Conservation (phyloP, 2,797 vertebrate genomes). For the Bradypus variegatus region DNA sequence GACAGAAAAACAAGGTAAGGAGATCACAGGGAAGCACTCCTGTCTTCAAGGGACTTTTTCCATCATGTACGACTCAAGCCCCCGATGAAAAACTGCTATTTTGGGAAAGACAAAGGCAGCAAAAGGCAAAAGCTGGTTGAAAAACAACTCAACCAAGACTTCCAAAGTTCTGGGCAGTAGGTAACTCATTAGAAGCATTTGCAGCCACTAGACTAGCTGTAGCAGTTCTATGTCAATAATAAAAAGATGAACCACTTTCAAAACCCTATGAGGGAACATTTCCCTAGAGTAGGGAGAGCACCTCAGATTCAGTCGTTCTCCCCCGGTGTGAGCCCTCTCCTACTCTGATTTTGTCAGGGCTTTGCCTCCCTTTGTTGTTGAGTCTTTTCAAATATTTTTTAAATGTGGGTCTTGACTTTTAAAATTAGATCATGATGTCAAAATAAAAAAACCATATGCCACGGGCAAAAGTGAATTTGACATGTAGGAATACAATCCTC, state of each 20-base stretch:
- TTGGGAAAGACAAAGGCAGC: background rate
- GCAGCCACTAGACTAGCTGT: background rate
- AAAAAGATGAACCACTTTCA: background rate
- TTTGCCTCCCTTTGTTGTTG: background rate
- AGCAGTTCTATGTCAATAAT: background rate
- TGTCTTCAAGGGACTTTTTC: background rate
- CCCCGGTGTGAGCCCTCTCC: background rate
- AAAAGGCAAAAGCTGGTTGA: background rate
- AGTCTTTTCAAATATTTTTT: background rate
- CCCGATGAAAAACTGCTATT: too few species aligned
- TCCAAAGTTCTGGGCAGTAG: accelerated
- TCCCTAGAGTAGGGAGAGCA: background rate
- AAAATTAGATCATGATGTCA: background rate
- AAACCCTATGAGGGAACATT: background rate
- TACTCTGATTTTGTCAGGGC: background rate
- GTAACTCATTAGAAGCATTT: background rate
- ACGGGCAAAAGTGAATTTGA: background rate
- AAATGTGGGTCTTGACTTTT: background rate
- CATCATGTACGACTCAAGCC: background rate
- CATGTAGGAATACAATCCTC: background rate
- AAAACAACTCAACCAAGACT: background rate
- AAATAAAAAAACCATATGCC: background rate
- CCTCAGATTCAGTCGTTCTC: too few species aligned
- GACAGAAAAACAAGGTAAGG: background rate
- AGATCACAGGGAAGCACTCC: background rate